phyloP scores from a whole-genome alignment of 2,888 invertebrate genomes.

The Eledona agricola region DNA sequence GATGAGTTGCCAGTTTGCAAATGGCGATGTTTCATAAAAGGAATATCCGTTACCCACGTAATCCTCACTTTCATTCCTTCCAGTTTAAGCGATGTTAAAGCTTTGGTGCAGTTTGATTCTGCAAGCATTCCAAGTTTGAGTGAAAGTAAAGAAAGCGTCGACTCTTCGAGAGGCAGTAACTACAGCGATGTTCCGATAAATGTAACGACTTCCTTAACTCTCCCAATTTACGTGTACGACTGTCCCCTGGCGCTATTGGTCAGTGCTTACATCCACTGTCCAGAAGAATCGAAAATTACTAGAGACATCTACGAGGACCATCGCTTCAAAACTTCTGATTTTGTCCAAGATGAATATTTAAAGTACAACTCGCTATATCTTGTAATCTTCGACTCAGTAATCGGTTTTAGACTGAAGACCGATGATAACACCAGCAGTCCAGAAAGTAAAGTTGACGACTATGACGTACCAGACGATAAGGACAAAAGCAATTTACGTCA shows the following conservation, averaged over 20 bases:
- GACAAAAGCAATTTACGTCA: constrained; percentile 59
- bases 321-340: constrained; percentile 62
- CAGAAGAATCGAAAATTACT: constrained; percentile 41
- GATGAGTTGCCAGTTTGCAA: constrained; percentile 50
- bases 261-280: constrained; percentile 62
- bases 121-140: constrained; percentile 49
- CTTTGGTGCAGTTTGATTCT: constrained; percentile 46
- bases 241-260: constrained; percentile 69
- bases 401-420: constrained; percentile 56
- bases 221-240: constrained; percentile 75
- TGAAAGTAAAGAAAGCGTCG: constrained; percentile 50
- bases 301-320: constrained; percentile 67
- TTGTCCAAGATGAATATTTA: constrained; percentile 54
- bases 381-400: not conserved
- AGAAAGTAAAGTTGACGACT: constrained; percentile 60
- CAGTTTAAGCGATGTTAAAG: constrained; percentile 64
- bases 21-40: constrained; percentile 76
- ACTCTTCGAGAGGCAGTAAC: constrained; percentile 56
- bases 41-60: constrained; percentile 69
- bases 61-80: constrained; percentile 74
- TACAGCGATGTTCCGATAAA: constrained; percentile 58
- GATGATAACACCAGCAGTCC: constrained; percentile 60
- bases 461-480: constrained; percentile 60
- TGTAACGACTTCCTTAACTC: constrained; percentile 48
- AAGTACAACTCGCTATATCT: constrained; percentile 44